Evolutionary conservation across 1,140 invertebrate genomes (phyloP).

Genomic region (Caligus rogercresseyi): DNA sequence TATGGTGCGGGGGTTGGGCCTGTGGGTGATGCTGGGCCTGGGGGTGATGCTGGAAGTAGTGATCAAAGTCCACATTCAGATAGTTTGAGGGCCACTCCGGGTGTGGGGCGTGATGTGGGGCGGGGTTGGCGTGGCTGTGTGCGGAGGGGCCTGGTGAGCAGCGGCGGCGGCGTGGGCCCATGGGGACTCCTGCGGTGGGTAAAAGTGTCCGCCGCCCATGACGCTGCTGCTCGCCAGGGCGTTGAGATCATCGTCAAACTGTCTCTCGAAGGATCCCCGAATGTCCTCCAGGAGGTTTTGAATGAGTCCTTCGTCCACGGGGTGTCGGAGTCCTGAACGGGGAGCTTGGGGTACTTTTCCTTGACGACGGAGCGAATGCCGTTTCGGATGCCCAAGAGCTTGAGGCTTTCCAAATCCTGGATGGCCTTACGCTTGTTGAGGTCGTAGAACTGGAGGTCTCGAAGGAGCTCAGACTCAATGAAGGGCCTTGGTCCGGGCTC

Average conservation of each 20-base stretch:
- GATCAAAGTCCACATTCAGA: not conserved
- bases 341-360: not conserved
- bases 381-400: not conserved
- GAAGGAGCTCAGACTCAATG: not conserved
- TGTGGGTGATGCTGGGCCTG: not conserved
- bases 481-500: not conserved
- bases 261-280: slow-evolving; percentile 4
- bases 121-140: not conserved
- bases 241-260: slow-evolving; percentile 15
- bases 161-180: not conserved
- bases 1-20: not conserved
- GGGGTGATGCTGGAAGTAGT: not conserved
- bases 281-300: slow-evolving; percentile 15
- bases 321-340: not conserved
- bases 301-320: not conserved
- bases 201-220: not conserved
- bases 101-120: not conserved
- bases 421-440: not conserved
- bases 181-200: not conserved
- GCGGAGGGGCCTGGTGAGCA: not conserved
- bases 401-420: not conserved
- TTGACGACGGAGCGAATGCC: not conserved
- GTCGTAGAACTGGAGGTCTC: not conserved
- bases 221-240: not conserved
- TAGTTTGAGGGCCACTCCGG: not conserved